Conservation (phyloP, 2,888 invertebrate genomes). For the Tipula confusa region DNA sequence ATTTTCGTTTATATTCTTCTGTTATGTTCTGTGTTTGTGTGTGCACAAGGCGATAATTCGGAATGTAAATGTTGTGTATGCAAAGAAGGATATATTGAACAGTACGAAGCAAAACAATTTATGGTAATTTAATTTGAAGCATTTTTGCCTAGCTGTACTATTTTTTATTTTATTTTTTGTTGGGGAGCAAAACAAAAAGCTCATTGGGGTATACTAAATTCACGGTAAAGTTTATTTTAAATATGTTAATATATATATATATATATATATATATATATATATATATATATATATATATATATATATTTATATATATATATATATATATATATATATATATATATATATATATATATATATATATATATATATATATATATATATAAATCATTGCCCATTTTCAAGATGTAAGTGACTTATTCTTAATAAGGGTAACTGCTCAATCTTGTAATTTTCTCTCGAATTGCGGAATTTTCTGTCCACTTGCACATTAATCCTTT, state of each 20-base stretch:
- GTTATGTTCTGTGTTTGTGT: neutral
- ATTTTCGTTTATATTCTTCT: neutral
- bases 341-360: too few relatives aligned
- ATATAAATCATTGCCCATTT: too few relatives aligned
- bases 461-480: too few relatives aligned
- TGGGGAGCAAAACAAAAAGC: neutral
- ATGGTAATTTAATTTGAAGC: constrained; percentile 1
- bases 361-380: too few relatives aligned
- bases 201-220: neutral
- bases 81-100: neutral
- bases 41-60: neutral
- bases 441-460: too few relatives aligned
- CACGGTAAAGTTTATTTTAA: neutral
- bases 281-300: too few relatives aligned
- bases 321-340: too few relatives aligned
- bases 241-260: neutral
- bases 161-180: neutral
- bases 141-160: neutral
- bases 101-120: neutral
- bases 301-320: too few relatives aligned
- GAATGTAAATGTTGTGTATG: neutral
- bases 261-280: too few relatives aligned
- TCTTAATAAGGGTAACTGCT: too few relatives aligned
- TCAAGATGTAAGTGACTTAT: too few relatives aligned
- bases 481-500: too few relatives aligned